Conservation (phyloP, 2,888 invertebrate genomes). For the Tipula helvola region DNA sequence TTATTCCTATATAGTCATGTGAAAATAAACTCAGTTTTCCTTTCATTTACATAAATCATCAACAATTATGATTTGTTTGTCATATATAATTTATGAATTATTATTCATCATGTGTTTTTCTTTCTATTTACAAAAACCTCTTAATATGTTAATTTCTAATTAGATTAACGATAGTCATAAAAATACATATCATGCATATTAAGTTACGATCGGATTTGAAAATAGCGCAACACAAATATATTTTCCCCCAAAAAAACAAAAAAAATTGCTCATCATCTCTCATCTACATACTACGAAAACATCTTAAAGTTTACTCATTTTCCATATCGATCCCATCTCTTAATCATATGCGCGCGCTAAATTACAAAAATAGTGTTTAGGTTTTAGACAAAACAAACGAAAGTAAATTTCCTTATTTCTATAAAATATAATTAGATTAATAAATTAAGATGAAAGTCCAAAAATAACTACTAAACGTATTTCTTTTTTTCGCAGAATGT, state of each 20-base stretch:
- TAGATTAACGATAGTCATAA: not conserved
- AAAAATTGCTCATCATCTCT: not conserved
- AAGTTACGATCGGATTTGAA: not conserved
- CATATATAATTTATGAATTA: not conserved
- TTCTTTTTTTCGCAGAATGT: not conserved
- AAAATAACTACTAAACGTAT: not conserved
- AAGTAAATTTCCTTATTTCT: not conserved
- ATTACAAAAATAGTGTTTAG: not conserved
- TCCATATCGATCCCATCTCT: not conserved
- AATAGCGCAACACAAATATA: not conserved
- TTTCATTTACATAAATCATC: not conserved
- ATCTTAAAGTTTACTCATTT: not conserved
- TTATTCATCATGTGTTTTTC: not conserved
- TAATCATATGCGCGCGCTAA: not conserved
- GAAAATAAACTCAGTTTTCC: not conserved
- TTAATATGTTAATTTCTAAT: not conserved
- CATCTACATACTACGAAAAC: not conserved
- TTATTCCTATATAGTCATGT: not conserved
- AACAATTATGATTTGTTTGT: not conserved
- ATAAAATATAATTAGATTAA: not conserved
- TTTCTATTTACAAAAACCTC: not conserved
- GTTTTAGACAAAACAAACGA: not conserved
- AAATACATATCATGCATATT: not conserved
- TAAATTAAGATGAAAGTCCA: not conserved
- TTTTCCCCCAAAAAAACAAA: not conserved